Evolutionary conservation across 2,797 vertebrate genomes (phyloP).

Genomic region (Phaenicophaeus curvirostris): DNA sequence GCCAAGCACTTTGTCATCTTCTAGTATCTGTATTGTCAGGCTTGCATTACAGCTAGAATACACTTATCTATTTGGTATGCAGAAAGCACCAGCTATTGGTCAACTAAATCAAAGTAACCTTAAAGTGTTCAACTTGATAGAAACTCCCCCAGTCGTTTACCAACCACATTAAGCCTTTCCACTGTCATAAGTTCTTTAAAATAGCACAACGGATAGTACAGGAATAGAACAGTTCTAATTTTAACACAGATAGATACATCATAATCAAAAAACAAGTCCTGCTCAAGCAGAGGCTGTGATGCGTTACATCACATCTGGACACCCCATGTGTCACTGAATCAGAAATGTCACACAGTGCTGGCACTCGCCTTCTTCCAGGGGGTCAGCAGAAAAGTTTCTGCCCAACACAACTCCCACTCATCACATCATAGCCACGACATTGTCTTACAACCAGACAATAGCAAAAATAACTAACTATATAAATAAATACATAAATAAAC

Average conservation of each 20-base stretch:
- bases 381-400: neutral
- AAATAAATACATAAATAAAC: neutral
- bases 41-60: neutral
- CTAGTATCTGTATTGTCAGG: neutral
- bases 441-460: constrained; percentile 7
- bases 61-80: neutral
- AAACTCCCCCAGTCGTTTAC: neutral
- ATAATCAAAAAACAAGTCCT: neutral
- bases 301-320: too few relatives aligned
- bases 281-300: neutral
- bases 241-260: neutral
- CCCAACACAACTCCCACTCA: neutral
- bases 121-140: neutral
- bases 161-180: neutral
- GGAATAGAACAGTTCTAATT: neutral
- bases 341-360: neutral
- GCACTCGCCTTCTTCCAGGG: neutral
- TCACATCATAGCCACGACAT: neutral
- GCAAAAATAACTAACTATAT: neutral
- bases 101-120: neutral
- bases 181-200: neutral
- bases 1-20: neutral
- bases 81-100: neutral
- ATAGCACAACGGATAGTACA: neutral
- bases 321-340: neutral